Percentiles rank a stretch among this genome's conserved stretches.
Evolutionary conservation across 92 coral and sea anemone species (phyloP).

Genomic region (Palythoa grandiflora): DNA sequence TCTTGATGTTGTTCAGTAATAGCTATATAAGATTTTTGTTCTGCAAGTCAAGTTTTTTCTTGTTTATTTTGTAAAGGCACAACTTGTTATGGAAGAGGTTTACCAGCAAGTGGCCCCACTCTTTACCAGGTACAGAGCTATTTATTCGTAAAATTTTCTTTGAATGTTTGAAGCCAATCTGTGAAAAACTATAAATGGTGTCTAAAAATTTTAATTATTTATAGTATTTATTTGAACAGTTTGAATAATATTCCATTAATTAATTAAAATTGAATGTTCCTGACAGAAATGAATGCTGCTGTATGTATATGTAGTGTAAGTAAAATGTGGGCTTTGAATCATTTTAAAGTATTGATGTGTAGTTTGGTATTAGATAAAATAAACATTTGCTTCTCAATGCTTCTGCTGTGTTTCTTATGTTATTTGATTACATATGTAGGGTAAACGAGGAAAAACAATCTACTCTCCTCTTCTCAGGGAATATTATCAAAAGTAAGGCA

Average conservation of each 20-base stretch:
- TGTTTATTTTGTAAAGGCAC: background rate
- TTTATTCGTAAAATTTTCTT: too few relatives aligned
- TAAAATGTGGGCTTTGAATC: too few relatives aligned
- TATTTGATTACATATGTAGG: background rate
- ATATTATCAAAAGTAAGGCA: conserved; percentile 73
- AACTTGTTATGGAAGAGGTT: background rate
- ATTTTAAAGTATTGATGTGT: too few relatives aligned
- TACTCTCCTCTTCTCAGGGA: conserved; percentile 67
- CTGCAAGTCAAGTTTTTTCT: background rate
- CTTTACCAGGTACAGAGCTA: conserved; percentile 14
- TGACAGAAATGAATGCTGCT: background rate
- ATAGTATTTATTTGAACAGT: too few relatives aligned
- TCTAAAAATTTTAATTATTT: too few relatives aligned
- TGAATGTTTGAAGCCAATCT: too few relatives aligned
- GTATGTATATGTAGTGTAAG: background rate
- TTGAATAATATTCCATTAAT: too few relatives aligned
- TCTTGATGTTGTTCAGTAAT: too few relatives aligned
- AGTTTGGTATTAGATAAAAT: background rate
- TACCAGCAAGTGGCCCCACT: background rate
- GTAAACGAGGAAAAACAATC: conserved; percentile 37
- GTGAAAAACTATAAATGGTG: too few relatives aligned
- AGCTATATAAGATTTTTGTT: too few relatives aligned
- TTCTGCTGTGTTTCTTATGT: background rate
- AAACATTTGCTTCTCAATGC: too few relatives aligned
- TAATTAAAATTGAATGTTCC: too few relatives aligned